Conservation (phyloP, 2,797 vertebrate genomes). For the Acanthurus tractus region DNA sequence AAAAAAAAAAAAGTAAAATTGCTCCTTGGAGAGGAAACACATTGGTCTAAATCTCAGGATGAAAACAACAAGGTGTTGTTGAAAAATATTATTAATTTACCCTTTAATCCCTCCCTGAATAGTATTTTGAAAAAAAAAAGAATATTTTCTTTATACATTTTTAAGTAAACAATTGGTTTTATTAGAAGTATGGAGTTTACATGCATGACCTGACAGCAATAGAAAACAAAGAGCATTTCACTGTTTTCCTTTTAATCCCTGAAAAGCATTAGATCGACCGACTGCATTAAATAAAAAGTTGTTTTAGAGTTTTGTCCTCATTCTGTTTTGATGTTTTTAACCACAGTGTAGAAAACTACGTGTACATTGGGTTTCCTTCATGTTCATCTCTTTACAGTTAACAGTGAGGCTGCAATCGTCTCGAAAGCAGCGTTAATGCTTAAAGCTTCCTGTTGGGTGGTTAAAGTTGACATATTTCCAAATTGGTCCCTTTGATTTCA, state of each 20-base stretch:
- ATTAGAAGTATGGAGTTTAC: constrained; percentile 75
- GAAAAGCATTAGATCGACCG: constrained; percentile 27
- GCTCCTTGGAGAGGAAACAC: constrained; percentile 61
- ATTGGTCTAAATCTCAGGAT: constrained; percentile 88
- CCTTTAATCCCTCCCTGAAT: constrained; percentile 78
- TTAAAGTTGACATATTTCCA: constrained; percentile 3
- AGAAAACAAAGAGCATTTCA: constrained; percentile 71
- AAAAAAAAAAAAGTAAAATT: constrained; percentile 65
- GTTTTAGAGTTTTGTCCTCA: constrained; percentile 49
- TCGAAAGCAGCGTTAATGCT: constrained; percentile 14
- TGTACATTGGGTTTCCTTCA: constrained; percentile 32
- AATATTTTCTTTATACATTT: constrained; percentile 82
- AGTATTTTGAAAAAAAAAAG: constrained; percentile 78
- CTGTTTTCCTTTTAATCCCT: constrained; percentile 35
- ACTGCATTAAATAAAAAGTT: constrained; percentile 35
- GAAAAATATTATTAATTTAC: constrained; percentile 73
- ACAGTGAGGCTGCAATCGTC: constrained; percentile 25
- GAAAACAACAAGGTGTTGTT: constrained; percentile 81
- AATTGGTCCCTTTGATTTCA: constrained; percentile 15
- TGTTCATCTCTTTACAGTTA: constrained; percentile 27
- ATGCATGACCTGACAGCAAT: constrained; percentile 82
- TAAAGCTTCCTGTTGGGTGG: constrained; percentile 9
- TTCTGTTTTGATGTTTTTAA: constrained; percentile 44
- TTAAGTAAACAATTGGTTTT: constrained; percentile 77
- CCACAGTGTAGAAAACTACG: constrained; percentile 18